phyloP scores from a whole-genome alignment of 2,113 vertebrate species.

The Malurus melanocephalus region DNA sequence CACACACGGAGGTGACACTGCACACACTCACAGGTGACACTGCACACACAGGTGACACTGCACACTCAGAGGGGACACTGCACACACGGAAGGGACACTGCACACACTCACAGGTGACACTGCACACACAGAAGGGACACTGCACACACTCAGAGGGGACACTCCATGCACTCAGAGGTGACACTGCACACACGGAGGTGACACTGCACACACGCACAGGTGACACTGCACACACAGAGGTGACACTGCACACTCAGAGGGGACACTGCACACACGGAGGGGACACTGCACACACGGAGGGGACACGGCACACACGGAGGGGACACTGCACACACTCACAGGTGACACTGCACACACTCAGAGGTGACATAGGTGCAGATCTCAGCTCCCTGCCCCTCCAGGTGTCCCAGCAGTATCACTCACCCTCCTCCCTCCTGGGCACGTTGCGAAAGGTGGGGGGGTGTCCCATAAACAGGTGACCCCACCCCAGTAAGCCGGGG shows the following conservation, averaged over 20 bases:
- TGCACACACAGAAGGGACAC: too few species aligned
- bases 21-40: too few species aligned
- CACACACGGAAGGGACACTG: background rate
- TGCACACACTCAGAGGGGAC: too few species aligned
- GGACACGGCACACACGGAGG: background rate
- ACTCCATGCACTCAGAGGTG: background rate
- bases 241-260: background rate
- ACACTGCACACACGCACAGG: background rate
- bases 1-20: too few species aligned
- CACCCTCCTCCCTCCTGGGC: background rate
- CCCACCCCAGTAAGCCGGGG: constrained; percentile 9
- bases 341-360: fast-evolving
- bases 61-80: too few species aligned
- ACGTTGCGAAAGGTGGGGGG: background rate
- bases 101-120: background rate
- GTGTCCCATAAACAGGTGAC: background rate
- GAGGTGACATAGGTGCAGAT: fast-evolving
- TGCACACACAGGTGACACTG: too few species aligned
- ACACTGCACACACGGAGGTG: fast-evolving
- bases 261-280: background rate
- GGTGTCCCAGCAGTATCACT: background rate
- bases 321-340: background rate
- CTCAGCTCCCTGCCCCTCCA: background rate
- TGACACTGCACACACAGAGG: too few species aligned
- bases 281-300: fast-evolving